Percentiles rank a stretch among this genome's conserved stretches.
Evolutionary conservation across 2,888 invertebrate species (phyloP).

Genomic region (Yponomeuta plumbellus): DNA sequence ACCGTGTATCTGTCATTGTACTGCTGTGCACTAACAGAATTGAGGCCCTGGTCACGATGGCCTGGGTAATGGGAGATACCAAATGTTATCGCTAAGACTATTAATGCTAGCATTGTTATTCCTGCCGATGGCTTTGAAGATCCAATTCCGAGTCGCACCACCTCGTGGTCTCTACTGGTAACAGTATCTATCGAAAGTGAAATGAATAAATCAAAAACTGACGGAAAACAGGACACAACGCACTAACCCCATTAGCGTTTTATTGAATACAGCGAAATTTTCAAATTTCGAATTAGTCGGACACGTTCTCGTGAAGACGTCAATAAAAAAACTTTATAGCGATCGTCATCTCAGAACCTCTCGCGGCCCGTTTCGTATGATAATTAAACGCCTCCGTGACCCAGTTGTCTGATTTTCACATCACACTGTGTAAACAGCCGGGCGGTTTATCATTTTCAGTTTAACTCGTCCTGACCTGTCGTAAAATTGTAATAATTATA

Average conservation of each 20-base stretch:
- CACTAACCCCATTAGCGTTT: background rate
- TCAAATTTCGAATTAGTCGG: background rate
- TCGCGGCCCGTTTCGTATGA: constrained; percentile 8
- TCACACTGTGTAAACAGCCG: constrained; percentile 9
- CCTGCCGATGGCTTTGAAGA: too few species aligned
- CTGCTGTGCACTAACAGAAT: too few species aligned
- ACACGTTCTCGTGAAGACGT: background rate
- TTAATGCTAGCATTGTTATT: too few species aligned
- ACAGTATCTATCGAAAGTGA: too few species aligned
- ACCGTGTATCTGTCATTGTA: too few species aligned
- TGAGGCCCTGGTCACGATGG: too few species aligned
- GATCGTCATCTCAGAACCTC: constrained; percentile 7
- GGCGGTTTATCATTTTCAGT: background rate
- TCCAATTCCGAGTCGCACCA: too few species aligned
- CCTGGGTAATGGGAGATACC: too few species aligned
- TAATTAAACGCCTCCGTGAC: constrained; percentile 23
- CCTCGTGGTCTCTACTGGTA: too few species aligned
- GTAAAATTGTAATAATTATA: constrained; percentile 11
- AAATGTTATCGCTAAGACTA: too few species aligned
- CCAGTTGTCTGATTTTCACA: constrained; percentile 18
- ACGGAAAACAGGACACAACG: background rate
- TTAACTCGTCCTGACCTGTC: background rate
- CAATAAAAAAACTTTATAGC: constrained; percentile 8
- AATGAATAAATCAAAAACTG: too few species aligned
- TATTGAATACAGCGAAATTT: background rate